Conservation (phyloP, 2,113 vertebrate genomes). For the Picathartes gymnocephalus region DNA sequence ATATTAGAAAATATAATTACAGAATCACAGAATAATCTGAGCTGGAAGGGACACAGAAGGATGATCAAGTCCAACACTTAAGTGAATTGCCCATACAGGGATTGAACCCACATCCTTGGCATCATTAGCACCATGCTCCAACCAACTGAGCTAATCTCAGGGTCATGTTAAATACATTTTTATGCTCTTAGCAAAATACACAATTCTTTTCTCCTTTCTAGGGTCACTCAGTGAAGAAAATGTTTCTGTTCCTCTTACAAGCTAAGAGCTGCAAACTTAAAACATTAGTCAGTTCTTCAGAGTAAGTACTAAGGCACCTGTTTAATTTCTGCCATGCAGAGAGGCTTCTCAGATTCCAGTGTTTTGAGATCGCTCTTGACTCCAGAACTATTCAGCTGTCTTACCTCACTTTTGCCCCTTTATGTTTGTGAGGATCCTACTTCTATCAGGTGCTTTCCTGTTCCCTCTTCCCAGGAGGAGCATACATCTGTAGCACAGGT, state of each 20-base stretch:
- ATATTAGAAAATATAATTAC: neutral
- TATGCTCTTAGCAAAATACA: neutral
- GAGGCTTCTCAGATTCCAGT: neutral
- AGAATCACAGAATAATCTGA: neutral
- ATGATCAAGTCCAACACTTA: neutral
- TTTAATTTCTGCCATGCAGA: neutral
- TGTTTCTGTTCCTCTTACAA: neutral
- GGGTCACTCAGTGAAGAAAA: neutral
- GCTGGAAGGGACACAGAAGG: neutral
- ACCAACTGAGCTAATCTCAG: neutral
- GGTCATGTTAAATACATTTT: neutral
- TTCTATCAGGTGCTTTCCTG: neutral
- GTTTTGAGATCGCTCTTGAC: neutral
- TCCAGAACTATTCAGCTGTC: neutral
- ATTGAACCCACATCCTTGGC: neutral
- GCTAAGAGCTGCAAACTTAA: neutral
- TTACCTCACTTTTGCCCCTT: neutral
- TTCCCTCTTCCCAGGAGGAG: neutral
- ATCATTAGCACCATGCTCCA: neutral
- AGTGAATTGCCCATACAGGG: neutral
- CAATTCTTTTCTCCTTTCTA: neutral
- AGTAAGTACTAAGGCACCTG: neutral
- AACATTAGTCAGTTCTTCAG: neutral
- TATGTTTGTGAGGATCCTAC: neutral
- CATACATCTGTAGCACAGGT: neutral